Conservation (phyloP, 2,797 vertebrate genomes). For the Craterocephalus amniculus region DNA sequence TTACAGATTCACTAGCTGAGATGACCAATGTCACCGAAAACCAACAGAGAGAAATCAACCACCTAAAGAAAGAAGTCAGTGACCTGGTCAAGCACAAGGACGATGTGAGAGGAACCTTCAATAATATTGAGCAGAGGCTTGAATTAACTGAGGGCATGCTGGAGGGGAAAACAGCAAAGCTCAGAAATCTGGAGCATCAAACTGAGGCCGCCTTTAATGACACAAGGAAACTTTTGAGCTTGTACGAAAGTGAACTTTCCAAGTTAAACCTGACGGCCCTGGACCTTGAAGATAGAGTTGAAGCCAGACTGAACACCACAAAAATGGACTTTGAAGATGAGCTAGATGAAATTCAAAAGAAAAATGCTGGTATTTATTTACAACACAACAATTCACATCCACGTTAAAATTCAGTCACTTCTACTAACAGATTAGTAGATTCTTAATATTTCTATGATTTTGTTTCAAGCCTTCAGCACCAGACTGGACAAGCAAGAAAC, state of each 20-base stretch:
- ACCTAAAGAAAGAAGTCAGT: constrained; percentile 3
- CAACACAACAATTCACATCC: too few relatives aligned
- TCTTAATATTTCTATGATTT: background rate
- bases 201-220: background rate
- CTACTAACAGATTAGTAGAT: background rate
- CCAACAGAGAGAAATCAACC: background rate
- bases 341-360: background rate
- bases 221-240: constrained; percentile 6
- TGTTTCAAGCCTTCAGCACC: constrained; percentile 5
- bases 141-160: constrained; percentile 2
- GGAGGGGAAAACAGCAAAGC: background rate
- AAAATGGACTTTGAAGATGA: background rate
- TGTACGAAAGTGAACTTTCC: constrained; percentile 17
- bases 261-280: background rate
- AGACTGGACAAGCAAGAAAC: background rate
- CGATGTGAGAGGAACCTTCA: background rate
- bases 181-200: constrained; percentile 8
- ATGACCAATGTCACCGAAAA: background rate
- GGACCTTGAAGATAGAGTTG: background rate
- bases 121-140: constrained; percentile 5
- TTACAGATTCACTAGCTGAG: background rate
- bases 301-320: background rate
- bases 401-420: too few relatives aligned
- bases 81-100: constrained; percentile 2
- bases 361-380: background rate